These are phyloP conservation scores for Auanema freiburgensis DNA, from an alignment of 2,888 invertebrate species.

Conservation along the genomic window DNA sequence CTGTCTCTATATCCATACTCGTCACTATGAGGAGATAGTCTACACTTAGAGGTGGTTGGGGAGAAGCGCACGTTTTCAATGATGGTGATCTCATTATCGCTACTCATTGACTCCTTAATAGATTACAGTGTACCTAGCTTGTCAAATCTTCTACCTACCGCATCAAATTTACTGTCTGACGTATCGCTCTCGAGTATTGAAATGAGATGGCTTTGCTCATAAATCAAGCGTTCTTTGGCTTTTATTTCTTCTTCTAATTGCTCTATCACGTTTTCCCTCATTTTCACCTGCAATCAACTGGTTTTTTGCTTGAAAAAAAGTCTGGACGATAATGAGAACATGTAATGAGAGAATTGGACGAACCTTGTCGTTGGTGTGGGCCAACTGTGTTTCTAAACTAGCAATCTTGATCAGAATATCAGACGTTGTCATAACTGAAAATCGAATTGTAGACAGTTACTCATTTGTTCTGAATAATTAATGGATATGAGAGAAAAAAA, in stretches of 20 bases:
- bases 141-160: slow-evolving; percentile 18
- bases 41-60: slow-evolving; percentile 25
- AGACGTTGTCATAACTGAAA: no score
- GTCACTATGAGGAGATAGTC: slow-evolving; percentile 5
- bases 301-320: no score
- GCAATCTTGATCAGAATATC: slow-evolving; percentile 1
- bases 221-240: slow-evolving; percentile 40
- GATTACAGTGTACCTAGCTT: no score
- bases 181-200: slow-evolving; percentile 38
- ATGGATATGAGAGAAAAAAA: no score
- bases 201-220: slow-evolving; percentile 41
- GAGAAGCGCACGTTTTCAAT: slow-evolving; percentile 39
- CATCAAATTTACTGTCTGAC: slow-evolving; percentile 33
- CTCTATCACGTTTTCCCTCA: slow-evolving; percentile 40
- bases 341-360: neutral
- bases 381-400: slow-evolving; percentile 28
- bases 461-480: no score
- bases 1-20: slow-evolving; percentile 13
- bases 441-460: no score
- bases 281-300: slow-evolving; percentile 25
- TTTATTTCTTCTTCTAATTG: slow-evolving; percentile 43
- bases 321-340: neutral
- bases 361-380: slow-evolving; percentile 33
- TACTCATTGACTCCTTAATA: slow-evolving; percentile 33
- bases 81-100: slow-evolving; percentile 43